A percentile compares a stretch with the other conserved stretches of the same genome.
These are phyloP conservation scores for Brachionichthys hirsutus DNA, from an alignment of 2,113 vertebrate species.

Conservation along the genomic window DNA sequence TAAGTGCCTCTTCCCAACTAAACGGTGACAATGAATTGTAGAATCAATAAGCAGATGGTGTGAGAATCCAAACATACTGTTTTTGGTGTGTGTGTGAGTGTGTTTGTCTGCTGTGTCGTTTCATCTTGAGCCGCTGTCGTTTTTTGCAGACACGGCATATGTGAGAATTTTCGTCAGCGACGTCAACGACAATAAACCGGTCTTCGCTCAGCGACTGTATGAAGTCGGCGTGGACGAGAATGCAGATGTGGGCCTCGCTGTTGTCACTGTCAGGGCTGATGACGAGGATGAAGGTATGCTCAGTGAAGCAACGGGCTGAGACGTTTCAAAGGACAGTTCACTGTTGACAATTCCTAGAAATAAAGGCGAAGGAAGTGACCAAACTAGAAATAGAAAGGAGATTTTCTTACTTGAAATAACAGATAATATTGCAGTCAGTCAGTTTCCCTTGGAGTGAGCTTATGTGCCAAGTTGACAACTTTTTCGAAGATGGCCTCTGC, in stretches of 20 bases:
- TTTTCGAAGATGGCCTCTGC: constrained; percentile 20
- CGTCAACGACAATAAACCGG: constrained; percentile 90
- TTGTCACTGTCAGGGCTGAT: constrained; percentile 83
- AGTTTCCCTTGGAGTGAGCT: constrained; percentile 14
- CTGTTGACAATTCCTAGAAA: constrained; percentile 15
- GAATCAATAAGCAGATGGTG: constrained; percentile 51
- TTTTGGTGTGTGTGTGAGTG: constrained; percentile 9
- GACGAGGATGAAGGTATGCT: constrained; percentile 86
- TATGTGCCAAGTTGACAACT: constrained; percentile 25
- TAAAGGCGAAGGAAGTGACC: constrained; percentile 38
- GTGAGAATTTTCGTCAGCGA: constrained; percentile 87
- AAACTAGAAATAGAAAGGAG: constrained; percentile 12
- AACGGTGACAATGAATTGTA: constrained; percentile 54
- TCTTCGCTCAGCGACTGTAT: constrained; percentile 82
- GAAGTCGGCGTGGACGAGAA: constrained; percentile 85
- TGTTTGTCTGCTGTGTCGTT: neutral
- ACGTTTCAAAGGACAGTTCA: constrained; percentile 17
- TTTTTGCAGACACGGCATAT: constrained; percentile 82
- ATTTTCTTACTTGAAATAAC: constrained; percentile 27
- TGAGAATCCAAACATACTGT: constrained; percentile 7
- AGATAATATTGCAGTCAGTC: constrained; percentile 34
- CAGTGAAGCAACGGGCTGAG: constrained; percentile 15
- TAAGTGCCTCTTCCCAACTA: constrained; percentile 57
- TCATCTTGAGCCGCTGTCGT: constrained; percentile 45
- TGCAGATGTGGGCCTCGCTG: constrained; percentile 81